Base-by-base conservation (phyloP, 92 coral and sea anemone species). In the Phenganax stokvisi region DNA sequence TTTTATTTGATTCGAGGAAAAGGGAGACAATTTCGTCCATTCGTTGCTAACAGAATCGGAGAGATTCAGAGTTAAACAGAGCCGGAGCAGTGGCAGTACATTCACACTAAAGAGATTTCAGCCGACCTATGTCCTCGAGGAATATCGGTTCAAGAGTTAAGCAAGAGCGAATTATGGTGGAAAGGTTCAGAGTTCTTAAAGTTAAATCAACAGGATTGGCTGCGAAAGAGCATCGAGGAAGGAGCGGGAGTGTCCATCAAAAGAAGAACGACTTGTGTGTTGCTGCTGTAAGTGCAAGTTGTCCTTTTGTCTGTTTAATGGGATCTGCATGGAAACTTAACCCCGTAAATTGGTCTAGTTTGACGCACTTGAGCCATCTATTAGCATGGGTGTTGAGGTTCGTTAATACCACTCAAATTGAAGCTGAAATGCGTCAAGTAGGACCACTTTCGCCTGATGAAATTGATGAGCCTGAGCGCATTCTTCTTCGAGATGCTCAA, bases 61-160 rank as follows among this genome's bases (percentile, higher is more conserved):
- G 71, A 83, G 71, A 90, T 90, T 15, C 90, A 88, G 29, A 89
- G 86, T 57, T 66, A 29, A 9, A 85, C 77, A 9, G 77, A 85
- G 12, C 90, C 90, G 7, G 57, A 56, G 15, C 86, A 85, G 66
- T 81, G 87, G 87, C 85, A 78, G 27, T 73, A 79, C 72, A 77
- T 85, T 75, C 84, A 83, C 10, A 90, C 93, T 20, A 90, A 85
- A 30, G 77, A 79, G 66, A 90, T 86, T 72, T 91, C 91, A 8
- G 89, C 87, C 16, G 89, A 90, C 80, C 73, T 79, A 20, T 80
- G 84, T 60, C 83, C 80, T 16, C 81, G 89, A 77, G 88, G 89
- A 57, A 73, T 64, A 25, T 28, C 77, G 57, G 87, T 80, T 3
- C 51, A 28, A 31, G 87, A 88, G 56, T 72, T 88, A 59, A 82